Base-by-base conservation (phyloP, 2,888 invertebrate species). In the Erebia ligea region DNA sequence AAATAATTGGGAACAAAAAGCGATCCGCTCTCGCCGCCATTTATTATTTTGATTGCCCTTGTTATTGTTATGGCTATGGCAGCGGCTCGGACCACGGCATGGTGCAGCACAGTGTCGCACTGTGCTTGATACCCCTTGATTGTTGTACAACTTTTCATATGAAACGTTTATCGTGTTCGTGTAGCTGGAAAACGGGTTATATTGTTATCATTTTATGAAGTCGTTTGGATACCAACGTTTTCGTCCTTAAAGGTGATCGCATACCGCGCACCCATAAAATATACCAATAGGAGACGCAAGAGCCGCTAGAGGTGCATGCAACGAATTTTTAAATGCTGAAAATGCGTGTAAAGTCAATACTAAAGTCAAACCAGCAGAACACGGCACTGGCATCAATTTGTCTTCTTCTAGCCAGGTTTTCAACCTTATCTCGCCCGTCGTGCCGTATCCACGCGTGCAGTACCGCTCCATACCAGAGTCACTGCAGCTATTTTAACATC, bases 1-100 rank as follows among this genome's bases (percentile, higher is more conserved):
- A 91, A 90, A 89, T 90, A 90, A 91, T 90, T 90, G 89, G 84
- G 80, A 82, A 87, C 87, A 88, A 90, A 89, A 89, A 87, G 82
- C 86, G 84, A 87, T 88, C 84, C 84, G 86, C 84, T 84, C 83
- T 80, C 83, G 79, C 85, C 84, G 85, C 81, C 88, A 87, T 90
- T 90, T 89, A 87, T 90, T 87, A 90, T 87, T 87, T 87, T 88
- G 88, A 91, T 90, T 87, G 82, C 86, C 86, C 90, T 86, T 82
- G 89, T 90, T 91, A 89, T 88, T 87, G 86, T 87, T 86, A 85
- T 85, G 82, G 79, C 76, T 78, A 78, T 78, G 77, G 78, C 75
- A 68, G 82, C 79, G 80, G 82, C 79, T 81, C 50, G 42, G 19
- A 25, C 2, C 34, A 4, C 34, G 50, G 19, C 73, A 70, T 68